These are phyloP conservation scores for Drosophila macrothrix DNA, from an alignment of 2,888 invertebrate genomes.

Conservation along the genomic window DNA sequence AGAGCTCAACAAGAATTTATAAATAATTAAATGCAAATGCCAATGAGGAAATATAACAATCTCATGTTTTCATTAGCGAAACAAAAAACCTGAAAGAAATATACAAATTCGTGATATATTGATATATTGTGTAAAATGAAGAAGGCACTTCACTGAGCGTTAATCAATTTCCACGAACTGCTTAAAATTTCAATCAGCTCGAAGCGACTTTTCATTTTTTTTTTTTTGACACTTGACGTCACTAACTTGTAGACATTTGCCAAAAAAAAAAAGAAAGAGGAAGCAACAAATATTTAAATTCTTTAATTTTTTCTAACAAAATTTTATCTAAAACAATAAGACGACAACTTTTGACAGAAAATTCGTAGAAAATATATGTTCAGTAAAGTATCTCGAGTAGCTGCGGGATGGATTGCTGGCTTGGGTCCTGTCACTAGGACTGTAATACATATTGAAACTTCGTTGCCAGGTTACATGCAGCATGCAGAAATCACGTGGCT, in stretches of 20 bases:
- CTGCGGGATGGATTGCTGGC: constrained; percentile 1
- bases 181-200: constrained; percentile 67
- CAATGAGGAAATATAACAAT: constrained; percentile 26
- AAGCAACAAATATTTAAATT: constrained; percentile 33
- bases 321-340: constrained; percentile 54
- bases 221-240: constrained; percentile 77
- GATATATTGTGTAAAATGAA: constrained; percentile 15
- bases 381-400: constrained; percentile 16
- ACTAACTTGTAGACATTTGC: constrained; percentile 48
- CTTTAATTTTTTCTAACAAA: constrained; percentile 16
- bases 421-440: constrained; percentile 4
- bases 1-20: constrained; percentile 38
- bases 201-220: constrained; percentile 51
- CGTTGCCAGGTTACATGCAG: constrained; percentile 51
- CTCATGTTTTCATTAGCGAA: constrained; percentile 34
- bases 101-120: constrained; percentile 12
- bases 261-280: constrained; percentile 17
- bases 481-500: constrained; percentile 50
- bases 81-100: constrained; percentile 7
- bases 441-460: constrained; percentile 44
- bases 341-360: constrained; percentile 59
- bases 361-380: constrained; percentile 54
- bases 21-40: constrained; percentile 28
- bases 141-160: constrained; percentile 39
- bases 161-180: constrained; percentile 67